Base-by-base conservation (phyloP, 1,140 invertebrate genomes). In the Brachionus rubens region DNA sequence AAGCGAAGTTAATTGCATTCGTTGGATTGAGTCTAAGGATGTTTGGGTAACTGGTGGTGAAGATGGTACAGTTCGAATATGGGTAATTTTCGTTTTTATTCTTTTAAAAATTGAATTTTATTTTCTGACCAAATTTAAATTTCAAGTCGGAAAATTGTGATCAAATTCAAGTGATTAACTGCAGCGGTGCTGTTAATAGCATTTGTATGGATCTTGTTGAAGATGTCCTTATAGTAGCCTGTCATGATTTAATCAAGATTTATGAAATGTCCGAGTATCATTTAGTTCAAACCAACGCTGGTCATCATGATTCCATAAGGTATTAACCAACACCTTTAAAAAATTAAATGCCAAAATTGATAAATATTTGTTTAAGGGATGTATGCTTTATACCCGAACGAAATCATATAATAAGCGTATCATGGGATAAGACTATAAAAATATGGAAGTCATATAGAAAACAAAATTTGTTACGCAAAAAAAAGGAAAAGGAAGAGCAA, bases 31-130 rank as follows among this genome's bases (percentile, higher is more conserved):
- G 7, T 77, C 79, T 36, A 79, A 76, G 41, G 76, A 78, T 43
- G 80, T 81, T 65, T 85, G 83, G 83, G 79, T 85, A 47, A 84
- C 82, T 40, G 83, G 82, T 1, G 82, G 81, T 1, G 83, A 84
- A 50, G 82, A 85, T 81, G 81, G 79, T 14, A 84, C 82, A 19
- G 80, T 85, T 19, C 79, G 82, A 47, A 82, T 85, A 30, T 85
- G 83, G 83, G 83, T 83, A 75, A 72, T 3, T 21, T 14, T 10
- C 14, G 5, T 14, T 3, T 46, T 14, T 14, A 7, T 7, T 14
- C 14, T 14, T 7, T 7, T 46, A 46, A 46, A 7, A 46, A 46
- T 14, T 46, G 4, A 36, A 36, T 36, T 46, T 46, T 46, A 46
- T 14, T 46, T 16, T 30, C 7, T n/a, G 0, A 28, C 24, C 2